Evolutionary conservation across 2,113 vertebrate genomes (phyloP).

Genomic region (Hemiprocne comata): DNA sequence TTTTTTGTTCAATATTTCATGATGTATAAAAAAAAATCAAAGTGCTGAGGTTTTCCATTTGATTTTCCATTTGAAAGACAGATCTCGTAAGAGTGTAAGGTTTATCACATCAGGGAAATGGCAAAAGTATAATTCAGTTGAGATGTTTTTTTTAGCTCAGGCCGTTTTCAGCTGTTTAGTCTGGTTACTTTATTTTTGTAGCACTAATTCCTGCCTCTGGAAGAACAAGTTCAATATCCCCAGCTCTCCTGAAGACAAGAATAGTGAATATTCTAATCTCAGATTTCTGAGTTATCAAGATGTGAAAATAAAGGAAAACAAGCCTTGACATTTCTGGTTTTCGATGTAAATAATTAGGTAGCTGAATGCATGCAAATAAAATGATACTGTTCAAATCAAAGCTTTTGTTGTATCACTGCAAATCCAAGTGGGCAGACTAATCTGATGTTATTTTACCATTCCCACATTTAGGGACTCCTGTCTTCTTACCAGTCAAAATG

Average conservation of each 20-base stretch:
- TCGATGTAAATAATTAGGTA: not conserved
- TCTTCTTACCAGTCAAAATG: not conserved
- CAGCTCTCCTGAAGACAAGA: not conserved
- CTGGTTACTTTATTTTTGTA: not conserved
- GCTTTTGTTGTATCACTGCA: not conserved
- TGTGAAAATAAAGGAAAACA: not conserved
- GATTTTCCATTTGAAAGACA: constrained; percentile 59
- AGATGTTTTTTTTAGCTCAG: constrained; percentile 5
- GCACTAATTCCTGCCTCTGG: not conserved
- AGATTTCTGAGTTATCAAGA: not conserved
- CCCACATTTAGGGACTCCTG: not conserved
- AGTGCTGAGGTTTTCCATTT: constrained; percentile 21
- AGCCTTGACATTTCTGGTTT: not conserved
- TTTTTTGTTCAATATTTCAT: constrained; percentile 66
- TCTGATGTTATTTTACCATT: not conserved
- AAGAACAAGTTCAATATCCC: not conserved
- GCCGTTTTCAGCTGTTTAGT: not conserved
- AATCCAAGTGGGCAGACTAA: not conserved
- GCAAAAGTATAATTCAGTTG: constrained; percentile 31
- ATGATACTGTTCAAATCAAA: not conserved
- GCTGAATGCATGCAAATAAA: not conserved
- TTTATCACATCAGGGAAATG: constrained; percentile 59
- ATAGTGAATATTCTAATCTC: not conserved
- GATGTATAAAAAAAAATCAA: constrained; percentile 25
- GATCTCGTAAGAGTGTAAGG: constrained; percentile 31